Base-by-base conservation (phyloP, 1,140 invertebrate genomes). In the Drosophila micromelanica region DNA sequence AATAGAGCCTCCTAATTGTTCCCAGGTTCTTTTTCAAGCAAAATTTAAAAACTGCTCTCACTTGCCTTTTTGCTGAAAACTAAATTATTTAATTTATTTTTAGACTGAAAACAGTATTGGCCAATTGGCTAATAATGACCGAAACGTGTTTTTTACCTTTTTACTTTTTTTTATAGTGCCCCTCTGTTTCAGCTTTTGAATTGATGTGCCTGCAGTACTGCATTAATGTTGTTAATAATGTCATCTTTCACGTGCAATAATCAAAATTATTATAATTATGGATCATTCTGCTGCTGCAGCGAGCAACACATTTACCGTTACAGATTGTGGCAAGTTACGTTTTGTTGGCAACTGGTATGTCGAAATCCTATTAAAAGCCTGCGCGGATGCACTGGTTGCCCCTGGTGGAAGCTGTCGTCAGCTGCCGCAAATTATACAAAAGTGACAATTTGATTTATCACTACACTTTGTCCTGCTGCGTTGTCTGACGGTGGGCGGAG, bases 381-480 rank as follows among this genome's bases (percentile, higher is more conserved):
- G 74, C 64, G 60, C 55, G 54, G 55, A 15, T 52, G 30, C 49
- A 35, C 49, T n/a, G 38, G 38, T 5, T 40, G 5, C 38, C 38
- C 38, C 6, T 52, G 13, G 27, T 52, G 49, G 80, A 54, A 38
- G 62, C 67, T 61, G 61, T 76, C 82, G 76, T 87, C 82, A 81
- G 76, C 64, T 87, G 84, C 52, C 32, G 84, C 78, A 79, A 65
- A 82, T 71, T 71, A 52, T 82, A 90, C 81, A 82, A 90, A 90
- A 90, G 86, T 90, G 87, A 90, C 86, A 90, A 90, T 90, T 90
- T 90, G 87, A 90, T 90, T 90, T 90, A 90, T 90, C 76, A 90
- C 86, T 81, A 81, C 87, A 90, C 87, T 90, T 90, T 90, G 76
- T 64, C 69, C 52, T 52, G 67, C 68, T 27, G 12, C 38, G 40